Base-by-base conservation (phyloP, 2,888 invertebrate species). In the Ophonus ardosiacus region DNA sequence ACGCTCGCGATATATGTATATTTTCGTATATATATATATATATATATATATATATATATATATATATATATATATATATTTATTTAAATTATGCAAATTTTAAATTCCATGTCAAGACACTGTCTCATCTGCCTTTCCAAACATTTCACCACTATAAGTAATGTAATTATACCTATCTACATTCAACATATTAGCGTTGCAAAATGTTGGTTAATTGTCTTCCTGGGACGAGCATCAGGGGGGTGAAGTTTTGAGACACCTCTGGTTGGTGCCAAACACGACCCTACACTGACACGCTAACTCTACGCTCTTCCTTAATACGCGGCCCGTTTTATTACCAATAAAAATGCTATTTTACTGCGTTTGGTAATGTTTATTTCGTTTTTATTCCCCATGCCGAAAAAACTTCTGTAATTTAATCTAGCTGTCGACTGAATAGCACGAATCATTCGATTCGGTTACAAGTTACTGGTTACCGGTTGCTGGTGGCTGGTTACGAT, bases 291-390 rank as follows among this genome's bases (percentile, higher is more conserved):
- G n/a, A 38, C 63, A 24, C 24, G 21, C 65, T 38, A 13, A 13
- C 68, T 38, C 71, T 74, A 15, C 43, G 40, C 18, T 43, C 18
- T 40, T 74, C 83, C 59, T 65, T 83, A 76, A 83, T 83, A 83
- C 83, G 76, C 59, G 61, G 76, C 83, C 61, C 61, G 71, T 74
- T 83, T 83, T 83, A 83, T 83, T 83, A 76, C 83, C 83, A 74
- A 83, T 83, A 83, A 83, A 83, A 83, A 83, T 61, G 83, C 76
- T 83, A 83, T 83, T 83, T 83, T 83, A 83, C 74, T 83, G 74
- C 83, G 38, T 71, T 83, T 68, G 59, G 76, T 83, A 83, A 83
- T 83, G 83, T 83, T 83, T 83, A 83, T 83, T 83, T 83, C 61
- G 71, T 43, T 76, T 83, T 83, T 61, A 83, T 83, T 83, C 83